Evolutionary conservation across 2,888 invertebrate genomes (phyloP).

Genomic region (Tridacna gigas): DNA sequence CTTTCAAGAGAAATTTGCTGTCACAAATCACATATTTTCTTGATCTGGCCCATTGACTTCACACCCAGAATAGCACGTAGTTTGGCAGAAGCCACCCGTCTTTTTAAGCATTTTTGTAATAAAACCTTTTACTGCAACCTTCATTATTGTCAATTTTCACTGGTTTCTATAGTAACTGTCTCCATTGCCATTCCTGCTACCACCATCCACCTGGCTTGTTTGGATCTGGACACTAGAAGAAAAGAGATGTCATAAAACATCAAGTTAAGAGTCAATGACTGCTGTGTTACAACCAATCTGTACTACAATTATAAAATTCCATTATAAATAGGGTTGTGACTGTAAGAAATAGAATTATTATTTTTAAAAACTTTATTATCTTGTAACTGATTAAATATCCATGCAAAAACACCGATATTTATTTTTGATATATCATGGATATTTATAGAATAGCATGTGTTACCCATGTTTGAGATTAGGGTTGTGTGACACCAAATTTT

Average conservation of each 20-base stretch:
- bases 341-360: not conserved
- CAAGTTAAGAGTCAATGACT: not conserved
- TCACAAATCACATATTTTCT: too few relatives aligned
- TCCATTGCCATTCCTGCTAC: constrained; percentile 35
- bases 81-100: not conserved
- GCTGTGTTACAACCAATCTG: not conserved
- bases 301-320: not conserved
- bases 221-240: constrained; percentile 60
- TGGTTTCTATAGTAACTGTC: constrained; percentile 23
- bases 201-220: constrained; percentile 66
- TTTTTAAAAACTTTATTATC: not conserved
- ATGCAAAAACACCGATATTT: not conserved
- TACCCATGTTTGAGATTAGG: not conserved
- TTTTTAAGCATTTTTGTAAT: too few relatives aligned
- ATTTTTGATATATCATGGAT: not conserved
- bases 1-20: too few relatives aligned
- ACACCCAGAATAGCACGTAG: not conserved
- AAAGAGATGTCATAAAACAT: not conserved
- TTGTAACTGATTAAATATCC: not conserved
- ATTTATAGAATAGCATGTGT: not conserved
- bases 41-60: too few relatives aligned
- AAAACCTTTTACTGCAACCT: not conserved
- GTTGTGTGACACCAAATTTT: too few relatives aligned
- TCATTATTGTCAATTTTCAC: constrained; percentile 10
- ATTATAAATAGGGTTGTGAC: not conserved